Percentiles rank a stretch among this genome's conserved stretches.
phyloP scores from a whole-genome alignment of 2,113 vertebrate genomes.

The Dipodomys spectabilis region DNA sequence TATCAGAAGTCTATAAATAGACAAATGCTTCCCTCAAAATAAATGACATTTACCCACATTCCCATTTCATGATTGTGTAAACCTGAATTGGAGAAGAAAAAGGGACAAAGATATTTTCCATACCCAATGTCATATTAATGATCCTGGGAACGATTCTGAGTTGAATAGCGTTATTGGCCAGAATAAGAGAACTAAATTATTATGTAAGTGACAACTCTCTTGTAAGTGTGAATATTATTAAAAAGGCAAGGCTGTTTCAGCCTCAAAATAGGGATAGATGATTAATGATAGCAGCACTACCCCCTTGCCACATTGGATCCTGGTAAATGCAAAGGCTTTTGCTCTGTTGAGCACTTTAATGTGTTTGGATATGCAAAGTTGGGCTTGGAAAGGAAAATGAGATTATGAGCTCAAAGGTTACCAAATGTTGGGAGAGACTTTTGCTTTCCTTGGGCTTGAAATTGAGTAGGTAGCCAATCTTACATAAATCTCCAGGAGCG shows the following conservation, averaged over 20 bases:
- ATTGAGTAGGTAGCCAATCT: neutral
- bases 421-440: neutral
- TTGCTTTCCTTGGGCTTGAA: conserved; percentile 33
- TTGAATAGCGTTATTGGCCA: neutral
- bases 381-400: conserved; percentile 9
- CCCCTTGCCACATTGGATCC: neutral
- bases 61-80: neutral
- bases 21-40: neutral
- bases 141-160: neutral
- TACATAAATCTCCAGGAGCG: neutral
- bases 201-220: neutral
- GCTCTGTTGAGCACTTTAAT: neutral
- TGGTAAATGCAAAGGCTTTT: neutral
- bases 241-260: neutral
- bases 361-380: neutral
- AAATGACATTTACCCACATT: neutral
- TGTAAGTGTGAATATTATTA: neutral
- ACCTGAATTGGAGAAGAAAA: neutral
- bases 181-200: neutral
- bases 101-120: neutral
- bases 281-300: neutral
- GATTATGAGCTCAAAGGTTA: conserved; percentile 1
- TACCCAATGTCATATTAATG: neutral
- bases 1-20: neutral
- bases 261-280: neutral